Evolutionary conservation across 2,113 vertebrate genomes (phyloP), one percentile per base, ranked within the genome.

Genomic region (Pygoscelis antarcticus): DNA sequence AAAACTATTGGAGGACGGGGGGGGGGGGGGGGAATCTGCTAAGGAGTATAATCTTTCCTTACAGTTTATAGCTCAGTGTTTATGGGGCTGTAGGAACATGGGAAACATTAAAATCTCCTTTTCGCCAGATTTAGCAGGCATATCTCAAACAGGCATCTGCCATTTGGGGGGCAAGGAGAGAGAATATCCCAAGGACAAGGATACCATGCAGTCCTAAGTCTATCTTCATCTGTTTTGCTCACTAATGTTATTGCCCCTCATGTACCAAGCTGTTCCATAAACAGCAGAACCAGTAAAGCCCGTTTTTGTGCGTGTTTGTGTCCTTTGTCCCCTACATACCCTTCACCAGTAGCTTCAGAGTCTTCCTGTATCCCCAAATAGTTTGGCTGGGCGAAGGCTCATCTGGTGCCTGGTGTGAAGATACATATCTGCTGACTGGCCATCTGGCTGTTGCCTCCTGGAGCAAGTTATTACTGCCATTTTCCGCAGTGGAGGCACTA

Each of bases 401-500:
- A 91, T 91, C 90, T 96, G 96, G 74, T 88, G 81, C 87, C 95
- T 96, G 95, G 84, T 96, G 95, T 72, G 96, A 95, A 79, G 87
- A 69, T 88, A 27, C 23, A 5, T 79, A 49, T 79, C 78, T 94
- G 87, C 95, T 93, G 96, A 83, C 84, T 94, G 95, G 66, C 96
- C 96, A 96, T 97, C 95, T 97, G 94, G 93, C 93, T 87, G 55
- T 32, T 94, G 89, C 95, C 89, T 96, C 93, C 96, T 94, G 93
- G 65, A 96, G 84, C 84, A 93, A 93, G 87, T 96, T 85, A 90
- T 57, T 95, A 65, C 61, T 95, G 90, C 92, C 40, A 3, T 70
- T 97, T 72, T 75, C 81, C 66, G 94, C 95, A 77, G 92, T 18
- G 44, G 70, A 95, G 78, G 70, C 7, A 7, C 78, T 96, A 57